Base-by-base conservation (phyloP, 2,797 vertebrate genomes). In the Micropoecilia bifurca region DNA sequence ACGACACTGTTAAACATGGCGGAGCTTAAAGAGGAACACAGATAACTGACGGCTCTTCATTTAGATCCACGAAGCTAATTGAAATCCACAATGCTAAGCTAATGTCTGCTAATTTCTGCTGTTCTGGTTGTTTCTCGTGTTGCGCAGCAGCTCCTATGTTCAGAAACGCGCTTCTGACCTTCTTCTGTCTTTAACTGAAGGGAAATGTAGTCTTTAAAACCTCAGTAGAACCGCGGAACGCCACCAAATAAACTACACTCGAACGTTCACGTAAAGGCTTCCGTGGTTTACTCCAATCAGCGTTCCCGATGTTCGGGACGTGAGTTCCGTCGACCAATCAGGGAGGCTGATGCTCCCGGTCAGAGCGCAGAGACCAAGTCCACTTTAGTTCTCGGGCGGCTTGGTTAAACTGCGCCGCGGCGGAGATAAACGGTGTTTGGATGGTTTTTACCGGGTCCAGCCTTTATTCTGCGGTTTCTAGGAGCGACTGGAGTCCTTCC, bases 101-200 rank as follows among this genome's bases (percentile, higher is more conserved):
- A 47, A 36, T 53, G 53, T 75, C 53, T 69, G 36, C 33, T 36
- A 30, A 43, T 55, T 61, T 75, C 48, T 74, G 36, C 36, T n/a
- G 39, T 3, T 3, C 55, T 68, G 46, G 61, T 72, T 16, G 43
- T 9, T 57, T 22, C 2, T n/a, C 30, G 16, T 68, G 30, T 74
- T 57, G 69, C 3, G 36, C 0, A 74, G 79, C 74, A 88, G 73
- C 63, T 66, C 47, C 57, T 25, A 8, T 1, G 68, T 81, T 89
- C 76, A 81, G 85, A 90, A 76, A 8, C 93, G 93, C 90, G 91
- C 91, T 75, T 94, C 74, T 93, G 94, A 96, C 96, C 95, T 95
- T 95, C 92, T 84, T 7, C 4, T 4, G 6, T 0, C 0, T 18
- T 20, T 30, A 0, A 1, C 4, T 53, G 16, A 1, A 71, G 94